phyloP scores from a whole-genome alignment of 2,113 vertebrate genomes.

The Rutilus rutilus region DNA sequence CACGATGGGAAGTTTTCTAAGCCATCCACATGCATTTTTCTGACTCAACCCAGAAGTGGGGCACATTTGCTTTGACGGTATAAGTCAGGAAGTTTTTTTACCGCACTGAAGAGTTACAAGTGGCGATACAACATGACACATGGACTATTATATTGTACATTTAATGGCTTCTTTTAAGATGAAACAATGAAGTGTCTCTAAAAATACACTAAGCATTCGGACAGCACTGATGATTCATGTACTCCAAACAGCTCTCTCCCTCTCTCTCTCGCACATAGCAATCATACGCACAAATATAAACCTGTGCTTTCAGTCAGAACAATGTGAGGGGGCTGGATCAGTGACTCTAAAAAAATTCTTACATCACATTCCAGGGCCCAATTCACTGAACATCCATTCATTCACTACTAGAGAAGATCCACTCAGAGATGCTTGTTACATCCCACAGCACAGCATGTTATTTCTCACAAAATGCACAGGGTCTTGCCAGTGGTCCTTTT shows the following conservation, averaged over 20 bases:
- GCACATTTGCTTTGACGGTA: constrained; percentile 53
- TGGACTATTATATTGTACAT: constrained; percentile 48
- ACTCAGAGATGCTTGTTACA: constrained; percentile 31
- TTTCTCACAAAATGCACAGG: constrained; percentile 30
- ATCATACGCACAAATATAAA: constrained; percentile 38
- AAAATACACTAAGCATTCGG: constrained; percentile 37
- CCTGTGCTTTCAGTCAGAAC: constrained; percentile 42
- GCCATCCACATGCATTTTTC: constrained; percentile 49
- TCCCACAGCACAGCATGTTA: constrained; percentile 21
- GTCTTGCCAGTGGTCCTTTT: constrained; percentile 7
- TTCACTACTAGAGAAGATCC: constrained; percentile 12
- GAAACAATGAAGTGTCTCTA: constrained; percentile 56
- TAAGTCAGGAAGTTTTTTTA: background rate
- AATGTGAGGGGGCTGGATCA: constrained; percentile 50
- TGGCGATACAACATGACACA: constrained; percentile 1
- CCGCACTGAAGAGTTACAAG: background rate
- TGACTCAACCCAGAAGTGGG: constrained; percentile 62
- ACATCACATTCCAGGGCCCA: constrained; percentile 31
- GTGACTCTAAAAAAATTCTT: constrained; percentile 39
- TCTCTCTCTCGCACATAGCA: constrained; percentile 18
- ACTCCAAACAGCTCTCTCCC: constrained; percentile 39
- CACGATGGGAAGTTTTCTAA: constrained; percentile 40
- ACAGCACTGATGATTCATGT: constrained; percentile 56
- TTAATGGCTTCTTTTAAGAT: constrained; percentile 51
- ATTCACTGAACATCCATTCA: constrained; percentile 52